Percentiles rank a stretch among this genome's conserved stretches.
Conservation (phyloP, 2,113 vertebrate species). For the human region GRCh38 chr1:97175501-97176000, state of each 20-base stretch:
- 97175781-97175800: conserved; percentile 58
- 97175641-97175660: background rate
- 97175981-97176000: conserved; percentile 75
- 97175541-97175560: background rate
- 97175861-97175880: conserved; percentile 54
- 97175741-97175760: background rate
- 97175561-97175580: background rate
- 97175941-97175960: conserved; percentile 73
- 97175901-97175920: conserved; percentile 64
- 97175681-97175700: background rate
- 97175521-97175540: background rate
- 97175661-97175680: background rate
- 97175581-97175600: background rate
- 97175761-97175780: conserved; percentile 36
- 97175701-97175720: background rate
- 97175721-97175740: background rate
- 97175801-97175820: background rate
- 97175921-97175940: conserved; percentile 66
- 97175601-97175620: background rate
- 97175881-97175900: conserved; percentile 29
- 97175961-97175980: conserved; percentile 75
- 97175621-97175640: background rate
- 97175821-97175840: conserved; percentile 24
- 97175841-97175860: conserved; percentile 37
- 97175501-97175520: background rate